Percentiles rank a stretch among this genome's conserved stretches.
phyloP scores from a whole-genome alignment of 1,140 invertebrate species.

The Phenacoccus solenopsis region DNA sequence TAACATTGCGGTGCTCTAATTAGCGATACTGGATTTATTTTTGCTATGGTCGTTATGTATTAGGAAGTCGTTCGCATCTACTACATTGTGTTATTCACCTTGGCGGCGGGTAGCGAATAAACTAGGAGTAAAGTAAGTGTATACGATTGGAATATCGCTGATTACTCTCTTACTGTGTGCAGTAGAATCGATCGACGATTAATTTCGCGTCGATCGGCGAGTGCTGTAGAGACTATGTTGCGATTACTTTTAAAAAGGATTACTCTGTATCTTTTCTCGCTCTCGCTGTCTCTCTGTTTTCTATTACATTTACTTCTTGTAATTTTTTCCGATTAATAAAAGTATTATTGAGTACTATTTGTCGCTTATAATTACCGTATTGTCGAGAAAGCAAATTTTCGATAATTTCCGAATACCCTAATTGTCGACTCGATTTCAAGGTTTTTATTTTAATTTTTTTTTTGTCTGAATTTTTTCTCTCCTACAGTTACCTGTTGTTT shows the following conservation, averaged over 20 bases:
- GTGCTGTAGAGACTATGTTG: not conserved
- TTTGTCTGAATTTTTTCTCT: too few species aligned
- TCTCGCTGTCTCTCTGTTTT: not conserved
- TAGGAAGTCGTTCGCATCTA: conserved; percentile 11
- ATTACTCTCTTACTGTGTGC: conserved; percentile 19
- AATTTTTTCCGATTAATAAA: not conserved
- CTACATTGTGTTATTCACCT: conserved; percentile 57
- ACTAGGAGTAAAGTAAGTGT: conserved; percentile 84
- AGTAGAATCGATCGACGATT: not conserved
- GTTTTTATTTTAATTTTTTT: too few species aligned
- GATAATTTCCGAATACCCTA: not conserved
- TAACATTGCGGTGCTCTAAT: too few species aligned
- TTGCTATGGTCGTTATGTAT: conserved; percentile 3
- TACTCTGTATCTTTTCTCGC: not conserved
- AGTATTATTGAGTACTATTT: not conserved
- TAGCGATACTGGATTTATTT: not conserved
- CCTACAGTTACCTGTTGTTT: too few species aligned
- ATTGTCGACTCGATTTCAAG: too few species aligned
- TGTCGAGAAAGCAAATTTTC: not conserved
- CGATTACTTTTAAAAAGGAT: not conserved
- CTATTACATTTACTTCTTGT: not conserved
- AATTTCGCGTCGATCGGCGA: not conserved
- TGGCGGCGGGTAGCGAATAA: conserved; percentile 82
- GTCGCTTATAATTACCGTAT: not conserved
- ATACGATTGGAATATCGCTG: not conserved